These are phyloP conservation scores for Callochromis pleurospilus DNA, from an alignment of 2,113 vertebrate genomes.

Conservation along the genomic window DNA sequence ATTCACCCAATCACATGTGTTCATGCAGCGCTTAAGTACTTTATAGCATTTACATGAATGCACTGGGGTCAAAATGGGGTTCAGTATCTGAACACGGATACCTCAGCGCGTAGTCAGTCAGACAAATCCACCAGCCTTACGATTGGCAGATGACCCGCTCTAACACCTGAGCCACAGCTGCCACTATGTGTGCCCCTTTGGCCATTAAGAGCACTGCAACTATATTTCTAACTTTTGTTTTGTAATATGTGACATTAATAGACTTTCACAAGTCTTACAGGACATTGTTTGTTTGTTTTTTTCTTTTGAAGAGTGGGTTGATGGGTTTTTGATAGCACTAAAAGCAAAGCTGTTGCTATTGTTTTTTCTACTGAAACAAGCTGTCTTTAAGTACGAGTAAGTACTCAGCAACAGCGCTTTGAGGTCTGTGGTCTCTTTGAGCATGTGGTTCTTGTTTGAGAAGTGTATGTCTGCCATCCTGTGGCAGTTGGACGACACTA, in stretches of 20 bases:
- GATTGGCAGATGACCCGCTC: neutral
- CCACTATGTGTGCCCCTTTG: neutral
- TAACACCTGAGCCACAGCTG: neutral
- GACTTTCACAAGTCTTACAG: neutral
- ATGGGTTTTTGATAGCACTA: neutral
- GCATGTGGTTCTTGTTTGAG: neutral
- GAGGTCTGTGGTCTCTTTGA: neutral
- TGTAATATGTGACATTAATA: neutral
- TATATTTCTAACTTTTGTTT: neutral
- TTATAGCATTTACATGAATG: neutral
- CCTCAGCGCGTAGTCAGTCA: accelerated
- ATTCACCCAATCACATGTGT: neutral
- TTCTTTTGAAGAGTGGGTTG: neutral
- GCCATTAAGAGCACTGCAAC: neutral
- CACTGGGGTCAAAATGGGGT: neutral
- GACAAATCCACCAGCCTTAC: accelerated
- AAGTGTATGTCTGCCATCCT: neutral
- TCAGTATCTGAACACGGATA: neutral
- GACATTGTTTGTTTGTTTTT: neutral
- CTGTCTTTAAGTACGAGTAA: neutral
- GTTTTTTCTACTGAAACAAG: neutral
- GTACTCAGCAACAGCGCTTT: accelerated
- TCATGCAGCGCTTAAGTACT: neutral
- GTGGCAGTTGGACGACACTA: accelerated
- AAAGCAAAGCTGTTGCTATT: neutral